Percentiles rank a stretch among this genome's conserved stretches.
These are phyloP conservation scores for Cervus canadensis DNA, from an alignment of 2,113 vertebrate genomes.

Conservation along the genomic window DNA sequence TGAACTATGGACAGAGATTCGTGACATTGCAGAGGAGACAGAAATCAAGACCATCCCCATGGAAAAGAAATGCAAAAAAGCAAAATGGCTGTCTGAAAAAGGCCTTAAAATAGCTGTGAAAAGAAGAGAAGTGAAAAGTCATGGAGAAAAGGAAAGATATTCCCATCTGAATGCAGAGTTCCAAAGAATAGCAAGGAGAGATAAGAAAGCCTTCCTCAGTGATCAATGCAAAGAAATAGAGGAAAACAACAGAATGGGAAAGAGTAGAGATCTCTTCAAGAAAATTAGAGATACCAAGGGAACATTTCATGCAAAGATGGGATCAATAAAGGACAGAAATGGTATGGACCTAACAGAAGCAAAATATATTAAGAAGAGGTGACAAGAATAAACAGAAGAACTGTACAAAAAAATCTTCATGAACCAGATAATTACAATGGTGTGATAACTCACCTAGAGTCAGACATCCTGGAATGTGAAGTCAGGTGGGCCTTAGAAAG, in stretches of 20 bases:
- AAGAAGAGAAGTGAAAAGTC: not conserved
- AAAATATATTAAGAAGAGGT: not conserved
- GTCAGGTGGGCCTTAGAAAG: not conserved
- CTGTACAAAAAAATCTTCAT: not conserved
- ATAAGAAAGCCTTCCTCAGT: not conserved
- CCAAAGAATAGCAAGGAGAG: not conserved
- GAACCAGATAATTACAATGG: not conserved
- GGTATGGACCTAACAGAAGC: not conserved
- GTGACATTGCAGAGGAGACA: not conserved
- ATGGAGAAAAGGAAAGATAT: not conserved
- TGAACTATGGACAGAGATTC: not conserved
- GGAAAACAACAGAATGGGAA: not conserved
- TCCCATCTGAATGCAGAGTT: not conserved
- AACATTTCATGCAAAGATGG: not conserved
- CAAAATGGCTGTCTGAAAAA: not conserved
- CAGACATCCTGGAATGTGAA: not conserved
- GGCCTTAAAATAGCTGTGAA: rapidly evolving
- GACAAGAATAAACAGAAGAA: not conserved
- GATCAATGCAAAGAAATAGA: not conserved
- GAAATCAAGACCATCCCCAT: not conserved
- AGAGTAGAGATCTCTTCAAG: not conserved
- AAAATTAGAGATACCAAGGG: not conserved
- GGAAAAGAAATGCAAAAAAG: not conserved
- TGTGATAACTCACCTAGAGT: not conserved
- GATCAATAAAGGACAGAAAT: not conserved